Evolutionary conservation across 2,797 vertebrate species (phyloP).

Genomic region (Neoniphon sammara): DNA sequence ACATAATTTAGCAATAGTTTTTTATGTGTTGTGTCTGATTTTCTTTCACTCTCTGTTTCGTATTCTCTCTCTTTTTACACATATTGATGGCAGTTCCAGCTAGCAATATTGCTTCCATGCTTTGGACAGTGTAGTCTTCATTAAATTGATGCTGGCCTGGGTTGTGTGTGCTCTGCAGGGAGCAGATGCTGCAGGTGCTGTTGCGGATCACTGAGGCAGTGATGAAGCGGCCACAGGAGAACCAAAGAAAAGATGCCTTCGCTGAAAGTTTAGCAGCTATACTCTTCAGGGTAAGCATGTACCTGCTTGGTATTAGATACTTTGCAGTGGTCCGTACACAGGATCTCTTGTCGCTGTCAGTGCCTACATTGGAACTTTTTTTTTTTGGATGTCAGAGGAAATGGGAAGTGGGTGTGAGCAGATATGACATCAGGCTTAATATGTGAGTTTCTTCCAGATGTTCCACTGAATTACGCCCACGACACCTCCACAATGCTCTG

Average conservation of each 20-base stretch:
- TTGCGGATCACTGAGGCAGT: conserved; percentile 96
- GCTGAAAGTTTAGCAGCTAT: conserved; percentile 93
- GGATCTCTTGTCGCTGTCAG: background rate
- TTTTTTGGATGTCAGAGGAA: no score
- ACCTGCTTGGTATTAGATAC: background rate
- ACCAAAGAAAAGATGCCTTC: conserved; percentile 90
- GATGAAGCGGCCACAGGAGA: conserved; percentile 95
- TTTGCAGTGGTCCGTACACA: background rate
- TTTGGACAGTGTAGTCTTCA: background rate
- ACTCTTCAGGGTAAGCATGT: conserved; percentile 90
- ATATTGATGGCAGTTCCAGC: no score
- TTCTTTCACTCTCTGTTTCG: background rate
- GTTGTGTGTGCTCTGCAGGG: conserved; percentile 82
- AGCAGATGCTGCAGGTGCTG: conserved; percentile 96
- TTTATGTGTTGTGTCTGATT: no score
- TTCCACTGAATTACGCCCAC: no score
- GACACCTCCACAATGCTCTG: no score
- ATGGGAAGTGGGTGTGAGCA: no score
- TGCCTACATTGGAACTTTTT: no score
- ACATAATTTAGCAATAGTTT: background rate
- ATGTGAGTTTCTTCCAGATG: no score
- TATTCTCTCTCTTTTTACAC: background rate
- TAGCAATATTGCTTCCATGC: background rate
- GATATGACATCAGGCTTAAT: no score
- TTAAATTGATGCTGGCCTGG: background rate